Percentiles rank a stretch among this genome's conserved stretches.
These are phyloP conservation scores for Anticlea derivata DNA, from an alignment of 2,888 invertebrate genomes.

Conservation along the genomic window DNA sequence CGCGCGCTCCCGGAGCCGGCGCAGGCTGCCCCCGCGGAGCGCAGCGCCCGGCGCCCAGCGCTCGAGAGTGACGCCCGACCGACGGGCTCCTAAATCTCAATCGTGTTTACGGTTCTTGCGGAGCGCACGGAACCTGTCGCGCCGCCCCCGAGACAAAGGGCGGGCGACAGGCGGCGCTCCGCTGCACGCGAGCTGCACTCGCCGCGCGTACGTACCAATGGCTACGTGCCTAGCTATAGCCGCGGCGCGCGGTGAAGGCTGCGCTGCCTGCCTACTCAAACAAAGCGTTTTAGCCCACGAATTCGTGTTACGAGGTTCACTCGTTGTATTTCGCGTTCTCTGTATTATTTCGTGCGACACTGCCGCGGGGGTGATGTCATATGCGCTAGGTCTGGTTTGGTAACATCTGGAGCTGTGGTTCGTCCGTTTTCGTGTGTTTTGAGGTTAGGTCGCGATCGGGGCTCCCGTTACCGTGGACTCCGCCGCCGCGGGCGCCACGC, in stretches of 20 bases:
- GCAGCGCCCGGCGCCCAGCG: constrained; percentile 75
- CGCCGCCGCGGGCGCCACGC: constrained; percentile 21
- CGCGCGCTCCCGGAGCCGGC: constrained; percentile 49
- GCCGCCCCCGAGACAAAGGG: constrained; percentile 70
- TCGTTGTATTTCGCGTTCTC: constrained; percentile 63
- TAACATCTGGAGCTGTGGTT: constrained; percentile 75
- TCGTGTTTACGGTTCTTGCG: constrained; percentile 80
- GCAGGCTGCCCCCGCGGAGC: constrained; percentile 54
- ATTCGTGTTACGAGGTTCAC: constrained; percentile 63
- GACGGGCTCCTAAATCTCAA: constrained; percentile 67
- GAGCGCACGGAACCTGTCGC: constrained; percentile 66
- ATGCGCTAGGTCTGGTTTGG: constrained; percentile 54
- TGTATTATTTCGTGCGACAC: constrained; percentile 59
- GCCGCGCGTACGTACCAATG: constrained; percentile 49
- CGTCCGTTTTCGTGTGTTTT: constrained; percentile 70
- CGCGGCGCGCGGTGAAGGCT: constrained; percentile 78
- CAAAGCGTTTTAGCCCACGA: constrained; percentile 80
- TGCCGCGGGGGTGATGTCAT: constrained; percentile 65
- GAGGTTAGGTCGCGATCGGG: constrained; percentile 76
- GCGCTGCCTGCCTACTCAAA: constrained; percentile 77
- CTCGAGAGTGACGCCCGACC: constrained; percentile 76
- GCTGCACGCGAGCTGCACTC: constrained; percentile 57
- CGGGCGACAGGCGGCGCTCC: constrained; percentile 56
- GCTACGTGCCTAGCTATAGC: constrained; percentile 60
- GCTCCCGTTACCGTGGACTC: constrained; percentile 44